Evolutionary conservation across 2,797 vertebrate species (phyloP), one percentile per base, ranked within the genome.

Genomic region (Heliangelus exortis): DNA sequence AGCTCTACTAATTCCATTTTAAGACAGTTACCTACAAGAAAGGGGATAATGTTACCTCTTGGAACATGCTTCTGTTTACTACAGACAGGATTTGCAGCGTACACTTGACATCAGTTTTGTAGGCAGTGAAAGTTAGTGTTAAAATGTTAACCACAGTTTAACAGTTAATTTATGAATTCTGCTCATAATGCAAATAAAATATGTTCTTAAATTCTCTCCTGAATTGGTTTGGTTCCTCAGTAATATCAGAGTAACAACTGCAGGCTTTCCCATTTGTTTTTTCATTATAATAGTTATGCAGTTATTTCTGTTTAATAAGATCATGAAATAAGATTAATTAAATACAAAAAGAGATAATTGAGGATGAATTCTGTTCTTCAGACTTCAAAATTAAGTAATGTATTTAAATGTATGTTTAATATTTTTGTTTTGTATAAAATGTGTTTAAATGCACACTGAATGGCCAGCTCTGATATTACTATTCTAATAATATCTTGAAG

Each of bases 1-100:
- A 88, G 92, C 74, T 96, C 92, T 92, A 78, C 36, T 93, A 19
- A 26, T 81, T 94, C 54, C 33, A 61, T 91, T 94, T 93, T 87
- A 73, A 81, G 77, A 75, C 68, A 21, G 12, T 68, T 94, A 88
- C 81, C 86, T 91, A 29, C 74, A 86, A 78, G 66, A 81, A 80
- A 86, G n/a, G 48, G 54, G 22, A 62, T 94, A 78, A 94, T 94
- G 90, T 90, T 90, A 57, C 74, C 17, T 31, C 0, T 5, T 78
- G 63, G 39, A 90, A 69, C 53, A 43, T 58, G 62, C 81, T 50
- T 93, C 54, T 16, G 73, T 84, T 92, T 90, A 58, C 55, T 93
- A 36, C 23, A 62, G 47, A 50, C 29, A 78, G 50, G 10, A 81
- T 74, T n/a, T 33, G 34, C 76, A 54, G 17, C 33, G 78, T 81